Base-by-base conservation (phyloP, 1,140 invertebrate genomes). In the Thaumatotibia leucotreta region DNA sequence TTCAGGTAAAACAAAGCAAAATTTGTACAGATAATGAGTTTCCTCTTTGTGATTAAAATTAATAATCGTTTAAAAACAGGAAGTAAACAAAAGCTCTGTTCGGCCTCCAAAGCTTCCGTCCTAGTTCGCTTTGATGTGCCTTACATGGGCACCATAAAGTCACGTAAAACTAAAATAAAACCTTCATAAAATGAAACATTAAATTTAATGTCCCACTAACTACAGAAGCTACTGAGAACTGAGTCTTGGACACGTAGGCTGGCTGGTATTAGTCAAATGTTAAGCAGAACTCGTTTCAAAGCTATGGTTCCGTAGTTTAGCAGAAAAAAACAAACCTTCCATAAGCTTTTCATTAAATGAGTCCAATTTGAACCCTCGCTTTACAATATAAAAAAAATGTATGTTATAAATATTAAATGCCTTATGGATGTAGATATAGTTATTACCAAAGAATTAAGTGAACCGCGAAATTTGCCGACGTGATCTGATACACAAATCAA, bases 131-230 rank as follows among this genome's bases (percentile, higher is more conserved):
- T 58, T 58, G 52, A 58, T 58, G 24, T 58, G 52, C 52, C 52
- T 27, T 58, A 27, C 6, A 58, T 14, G 52, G 52, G 52, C 52
- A 58, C 24, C 52, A 58, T 58, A 17, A 58, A 27, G 52, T 58
- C 52, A 58, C 52, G 52, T 58, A 58, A 29, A 58, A 58, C 24
- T 24, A 58, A 58, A 58, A 58, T 27, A 27, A 58, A 58, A 58
- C 23, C 52, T 58, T 24, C 52, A 58, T 58, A 58, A 58, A 58
- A 58, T 27, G 24, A n/a, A 58, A 58, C 52, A 58, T 58, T 58
- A 31, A 58, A 58, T 58, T 58, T 58, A 58, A 58, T 58, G 52
- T 27, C 52, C 24, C 52, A 8, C 52, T 58, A 58, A 58, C 52
- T 58, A 27, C 52, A 58, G 23, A 58, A 58, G 29, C 52, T 58